phyloP scores from a whole-genome alignment of 1,140 invertebrate species.

The Drosophila sucinea region DNA sequence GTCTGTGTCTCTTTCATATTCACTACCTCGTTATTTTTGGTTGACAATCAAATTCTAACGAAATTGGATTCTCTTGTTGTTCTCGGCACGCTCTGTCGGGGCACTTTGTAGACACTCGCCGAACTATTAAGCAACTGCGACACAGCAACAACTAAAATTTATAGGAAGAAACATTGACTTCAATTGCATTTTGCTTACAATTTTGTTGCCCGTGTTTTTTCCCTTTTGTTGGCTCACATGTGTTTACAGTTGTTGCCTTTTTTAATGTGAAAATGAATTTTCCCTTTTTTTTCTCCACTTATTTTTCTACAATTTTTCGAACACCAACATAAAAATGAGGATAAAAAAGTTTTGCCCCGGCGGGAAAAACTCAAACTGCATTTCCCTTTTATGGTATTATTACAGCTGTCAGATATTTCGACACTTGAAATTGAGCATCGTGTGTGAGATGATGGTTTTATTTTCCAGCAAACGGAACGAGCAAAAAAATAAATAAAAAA shows the following conservation, averaged over 20 bases:
- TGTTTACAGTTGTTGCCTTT: conserved; percentile 25
- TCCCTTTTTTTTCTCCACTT: conserved; percentile 63
- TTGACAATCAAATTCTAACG: conserved; percentile 79
- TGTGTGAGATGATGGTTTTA: conserved; percentile 58
- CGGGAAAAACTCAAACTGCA: conserved; percentile 17
- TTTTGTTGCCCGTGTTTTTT: conserved; percentile 24
- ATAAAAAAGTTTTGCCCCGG: conserved; percentile 21
- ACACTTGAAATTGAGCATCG: conserved; percentile 73
- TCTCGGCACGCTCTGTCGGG: conserved; percentile 41
- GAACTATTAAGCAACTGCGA: conserved; percentile 17
- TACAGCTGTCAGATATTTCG: conserved; percentile 77
- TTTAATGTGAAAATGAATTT: conserved; percentile 77
- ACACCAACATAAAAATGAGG: not conserved
- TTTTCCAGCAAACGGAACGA: conserved; percentile 24
- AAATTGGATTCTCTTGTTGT: conserved; percentile 78
- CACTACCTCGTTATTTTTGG: conserved; percentile 65
- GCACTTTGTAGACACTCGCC: conserved; percentile 12
- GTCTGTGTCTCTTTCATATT: conserved; percentile 28
- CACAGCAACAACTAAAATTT: conserved; percentile 4
- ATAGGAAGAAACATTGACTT: conserved; percentile 49
- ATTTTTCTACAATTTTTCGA: conserved; percentile 20
- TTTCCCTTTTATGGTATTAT: conserved; percentile 65
- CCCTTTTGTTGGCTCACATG: conserved; percentile 18
- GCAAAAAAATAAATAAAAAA: not conserved
- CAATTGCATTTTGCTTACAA: conserved; percentile 66